Conservation (phyloP, 2,888 invertebrate species). For the Megaustenia siamemsis region DNA sequence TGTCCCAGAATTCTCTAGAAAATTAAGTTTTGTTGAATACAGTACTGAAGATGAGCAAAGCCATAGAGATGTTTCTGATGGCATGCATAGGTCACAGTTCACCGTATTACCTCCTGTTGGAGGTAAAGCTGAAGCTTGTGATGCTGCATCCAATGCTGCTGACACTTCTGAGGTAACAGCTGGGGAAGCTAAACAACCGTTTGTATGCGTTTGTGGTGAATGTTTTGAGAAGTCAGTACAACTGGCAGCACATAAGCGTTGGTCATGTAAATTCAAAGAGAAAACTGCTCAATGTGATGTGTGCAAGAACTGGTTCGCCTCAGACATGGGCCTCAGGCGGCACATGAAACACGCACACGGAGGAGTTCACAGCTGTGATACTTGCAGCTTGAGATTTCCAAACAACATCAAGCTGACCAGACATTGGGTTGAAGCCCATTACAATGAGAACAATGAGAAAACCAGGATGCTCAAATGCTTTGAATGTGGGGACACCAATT, state of each 20-base stretch:
- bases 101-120: not conserved
- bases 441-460: conserved; percentile 28
- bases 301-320: conserved; percentile 48
- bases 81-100: not conserved
- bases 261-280: conserved; percentile 47
- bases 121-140: not conserved
- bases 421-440: conserved; percentile 49
- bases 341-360: conserved; percentile 53
- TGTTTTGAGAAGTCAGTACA: conserved; percentile 48
- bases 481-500: conserved; percentile 38
- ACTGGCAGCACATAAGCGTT: conserved; percentile 46
- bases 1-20: conserved; percentile 46
- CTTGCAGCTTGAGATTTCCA: conserved; percentile 38
- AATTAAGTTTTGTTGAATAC: conserved; percentile 37
- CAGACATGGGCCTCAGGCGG: conserved; percentile 40
- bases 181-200: not conserved
- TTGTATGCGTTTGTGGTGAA: conserved; percentile 44
- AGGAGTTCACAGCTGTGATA: conserved; percentile 35
- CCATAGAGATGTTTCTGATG: not conserved
- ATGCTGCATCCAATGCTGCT: not conserved
- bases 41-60: not conserved
- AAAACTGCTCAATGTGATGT: conserved; percentile 48
- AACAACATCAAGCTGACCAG: conserved; percentile 50
- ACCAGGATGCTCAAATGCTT: conserved; percentile 41
- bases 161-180: not conserved